Percentiles rank a stretch among this genome's conserved stretches.
Conservation (phyloP, 2,113 vertebrate genomes). For the Hyperopisus bebe region DNA sequence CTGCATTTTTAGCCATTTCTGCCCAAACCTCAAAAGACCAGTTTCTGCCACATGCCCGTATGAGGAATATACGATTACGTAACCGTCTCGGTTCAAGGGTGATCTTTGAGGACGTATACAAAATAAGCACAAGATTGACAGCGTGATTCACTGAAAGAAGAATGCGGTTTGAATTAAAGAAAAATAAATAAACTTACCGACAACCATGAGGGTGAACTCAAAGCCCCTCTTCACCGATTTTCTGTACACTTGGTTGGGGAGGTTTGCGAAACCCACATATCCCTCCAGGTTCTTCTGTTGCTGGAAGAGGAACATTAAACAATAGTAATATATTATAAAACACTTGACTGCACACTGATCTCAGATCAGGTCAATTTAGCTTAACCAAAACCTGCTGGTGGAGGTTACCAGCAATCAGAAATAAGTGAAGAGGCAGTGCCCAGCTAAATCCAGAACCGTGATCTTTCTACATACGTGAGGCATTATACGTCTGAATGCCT, state of each 20-base stretch:
- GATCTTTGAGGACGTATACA: background rate
- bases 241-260: conserved; percentile 92
- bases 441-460: background rate
- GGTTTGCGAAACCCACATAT: conserved; percentile 92
- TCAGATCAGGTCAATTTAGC: background rate
- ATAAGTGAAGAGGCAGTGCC: background rate
- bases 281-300: conserved; percentile 95
- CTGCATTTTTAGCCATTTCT: background rate
- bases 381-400: background rate
- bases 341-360: background rate
- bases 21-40: background rate
- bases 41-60: background rate
- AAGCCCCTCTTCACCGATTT: conserved; percentile 96
- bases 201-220: conserved; percentile 96
- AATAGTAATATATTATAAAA: background rate
- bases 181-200: conserved; percentile 64
- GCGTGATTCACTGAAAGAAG: background rate
- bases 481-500: background rate
- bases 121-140: background rate
- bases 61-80: background rate
- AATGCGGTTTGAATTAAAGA: background rate
- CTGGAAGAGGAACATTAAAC: conserved; percentile 54
- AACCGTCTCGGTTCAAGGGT: background rate
- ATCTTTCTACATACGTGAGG: background rate
- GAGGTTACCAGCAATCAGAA: background rate